Conservation (phyloP, 2,113 vertebrate species). For the Nibea albiflora region DNA sequence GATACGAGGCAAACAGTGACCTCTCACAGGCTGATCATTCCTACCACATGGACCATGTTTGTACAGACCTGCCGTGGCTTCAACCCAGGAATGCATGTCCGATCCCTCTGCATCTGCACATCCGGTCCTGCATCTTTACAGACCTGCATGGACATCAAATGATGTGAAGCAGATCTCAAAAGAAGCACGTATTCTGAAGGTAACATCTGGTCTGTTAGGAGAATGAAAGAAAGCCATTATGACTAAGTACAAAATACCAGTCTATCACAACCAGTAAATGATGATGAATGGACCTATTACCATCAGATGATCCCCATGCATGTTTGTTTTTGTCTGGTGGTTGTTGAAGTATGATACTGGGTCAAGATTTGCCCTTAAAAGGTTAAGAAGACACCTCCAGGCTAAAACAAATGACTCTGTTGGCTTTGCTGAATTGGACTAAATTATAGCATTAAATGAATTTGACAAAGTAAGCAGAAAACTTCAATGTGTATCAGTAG, state of each 20-base stretch:
- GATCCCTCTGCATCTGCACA: conserved; percentile 60
- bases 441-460: conserved; percentile 6
- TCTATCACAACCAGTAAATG: conserved; percentile 35
- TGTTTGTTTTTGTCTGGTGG: conserved; percentile 63
- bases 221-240: conserved; percentile 29
- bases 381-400: conserved; percentile 67
- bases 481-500: not conserved
- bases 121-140: conserved; percentile 46
- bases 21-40: conserved; percentile 75
- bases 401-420: conserved; percentile 62
- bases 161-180: conserved; percentile 34
- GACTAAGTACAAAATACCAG: conserved; percentile 47
- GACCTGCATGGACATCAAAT: not conserved
- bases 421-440: conserved; percentile 31
- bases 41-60: conserved; percentile 80
- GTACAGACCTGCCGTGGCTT: conserved; percentile 69
- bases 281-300: conserved; percentile 62
- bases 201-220: conserved; percentile 46
- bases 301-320: conserved; percentile 50
- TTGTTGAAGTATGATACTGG: conserved; percentile 49
- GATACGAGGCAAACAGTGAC: conserved; percentile 76
- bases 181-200: conserved; percentile 4
- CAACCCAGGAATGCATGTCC: conserved; percentile 80
- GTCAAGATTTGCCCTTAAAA: conserved; percentile 48
- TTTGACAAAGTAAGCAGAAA: not conserved